Base-by-base conservation (phyloP, 2,888 invertebrate genomes). In the Eupsilia transversa region DNA sequence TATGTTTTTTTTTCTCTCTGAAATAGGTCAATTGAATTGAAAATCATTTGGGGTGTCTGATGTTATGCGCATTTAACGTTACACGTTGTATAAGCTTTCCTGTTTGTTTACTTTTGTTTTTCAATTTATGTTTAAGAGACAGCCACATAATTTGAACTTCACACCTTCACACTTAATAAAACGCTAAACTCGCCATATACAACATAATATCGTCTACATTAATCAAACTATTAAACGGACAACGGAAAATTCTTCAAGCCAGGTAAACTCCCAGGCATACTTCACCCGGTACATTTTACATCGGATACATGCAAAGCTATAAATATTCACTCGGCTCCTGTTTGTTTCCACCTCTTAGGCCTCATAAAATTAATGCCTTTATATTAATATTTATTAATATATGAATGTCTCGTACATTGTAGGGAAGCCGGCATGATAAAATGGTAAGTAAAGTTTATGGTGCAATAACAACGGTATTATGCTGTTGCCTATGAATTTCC, bases 331-430 rank as follows among this genome's bases (percentile, higher is more conserved):
- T 94, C 92, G 91, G 91, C 91, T 91, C 87, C 89, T 90, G 92
- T 93, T 93, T 93, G 93, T 93, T 94, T 93, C 92, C 93, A 93
- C 93, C 94, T 95, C 94, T 94, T 94, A 94, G 94, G 92, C 93
- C 92, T 93, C 94, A 90, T 96, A 94, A 96, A 95, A 93, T 95
- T 95, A 95, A 96, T 96, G 92, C 92, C 89, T 89, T 88, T 89
- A 93, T 94, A 95, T 95, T 95, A 94, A 94, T 95, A 95, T 95
- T 95, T 95, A 95, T 95, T 95, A 94, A 94, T 94, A 93, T 93
- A 93, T 91, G 92, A 92, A 93, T 92, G 90, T 91, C 91, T 91
- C 88, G 77, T 87, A 87, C 85, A 84, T 79, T 86, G 87, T 92
- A 89, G 88, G 90, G 89, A 94, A 93, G 92, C 92, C 89, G 86